These are phyloP conservation scores for Clarias platycephalus DNA, from an alignment of 2,797 vertebrate species.

Conservation along the genomic window DNA sequence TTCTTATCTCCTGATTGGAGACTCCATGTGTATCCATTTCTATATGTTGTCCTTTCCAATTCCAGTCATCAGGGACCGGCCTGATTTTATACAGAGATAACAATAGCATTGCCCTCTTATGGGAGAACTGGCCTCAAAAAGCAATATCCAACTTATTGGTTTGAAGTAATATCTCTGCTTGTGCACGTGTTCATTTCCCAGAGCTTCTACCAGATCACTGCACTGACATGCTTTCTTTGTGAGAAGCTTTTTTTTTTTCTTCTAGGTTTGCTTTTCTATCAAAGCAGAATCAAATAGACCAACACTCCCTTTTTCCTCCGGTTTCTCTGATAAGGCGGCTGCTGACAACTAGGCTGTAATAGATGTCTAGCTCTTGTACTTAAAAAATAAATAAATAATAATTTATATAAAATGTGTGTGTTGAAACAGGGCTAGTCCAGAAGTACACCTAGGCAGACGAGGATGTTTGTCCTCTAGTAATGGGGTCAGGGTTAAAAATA, in stretches of 20 bases:
- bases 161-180: slow-evolving; percentile 69
- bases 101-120: slow-evolving; percentile 69
- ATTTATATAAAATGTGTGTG: no score
- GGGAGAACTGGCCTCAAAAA: slow-evolving; percentile 64
- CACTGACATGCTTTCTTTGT: not conserved
- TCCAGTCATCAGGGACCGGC: slow-evolving; percentile 6
- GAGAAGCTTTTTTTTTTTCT: not conserved
- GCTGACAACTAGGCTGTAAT: slow-evolving; percentile 33
- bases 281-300: not conserved
- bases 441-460: slow-evolving; percentile 33
- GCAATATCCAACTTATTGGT: slow-evolving; percentile 78
- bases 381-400: not conserved
- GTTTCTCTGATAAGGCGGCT: slow-evolving; percentile 22
- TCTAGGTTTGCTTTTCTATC: not conserved
- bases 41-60: not conserved
- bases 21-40: not conserved
- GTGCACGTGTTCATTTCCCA: slow-evolving; percentile 8
- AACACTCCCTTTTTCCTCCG: not conserved
- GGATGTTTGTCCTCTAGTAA: slow-evolving; percentile 61
- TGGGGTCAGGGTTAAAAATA: slow-evolving; percentile 71
- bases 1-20: not conserved
- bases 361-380: slow-evolving; percentile 26
- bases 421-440: no score
- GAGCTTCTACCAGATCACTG: slow-evolving; percentile 58
- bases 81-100: slow-evolving; percentile 61